Conservation (phyloP, 1,140 invertebrate genomes). For the Drosophila auraria region DNA sequence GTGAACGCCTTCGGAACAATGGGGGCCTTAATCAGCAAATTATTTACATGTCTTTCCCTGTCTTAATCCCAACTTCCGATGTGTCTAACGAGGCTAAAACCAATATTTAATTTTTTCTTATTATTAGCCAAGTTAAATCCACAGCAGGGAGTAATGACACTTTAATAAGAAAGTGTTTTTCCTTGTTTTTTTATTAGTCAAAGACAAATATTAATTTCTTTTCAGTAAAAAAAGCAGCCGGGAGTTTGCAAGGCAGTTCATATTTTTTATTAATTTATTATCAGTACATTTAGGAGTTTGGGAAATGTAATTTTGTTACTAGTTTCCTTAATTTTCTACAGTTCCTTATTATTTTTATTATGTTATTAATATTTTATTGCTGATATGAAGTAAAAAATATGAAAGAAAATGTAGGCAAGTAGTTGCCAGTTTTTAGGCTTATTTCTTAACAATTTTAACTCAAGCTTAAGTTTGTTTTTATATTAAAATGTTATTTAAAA, state of each 20-base stretch:
- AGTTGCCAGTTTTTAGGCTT: too few relatives aligned
- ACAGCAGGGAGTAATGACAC: not conserved
- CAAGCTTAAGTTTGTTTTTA: too few relatives aligned
- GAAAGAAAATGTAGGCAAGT: not conserved
- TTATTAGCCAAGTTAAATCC: not conserved
- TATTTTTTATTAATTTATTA: not conserved
- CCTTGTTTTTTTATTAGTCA: not conserved
- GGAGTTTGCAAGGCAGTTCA: too few relatives aligned
- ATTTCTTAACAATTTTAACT: not conserved
- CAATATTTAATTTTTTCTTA: slow-evolving; percentile 6
- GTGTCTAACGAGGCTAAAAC: not conserved
- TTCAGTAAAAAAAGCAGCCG: too few relatives aligned
- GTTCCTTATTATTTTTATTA: not conserved
- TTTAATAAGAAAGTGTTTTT: slow-evolving; percentile 2
- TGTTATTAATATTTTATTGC: not conserved
- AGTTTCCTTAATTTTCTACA: not conserved
- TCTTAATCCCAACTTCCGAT: slow-evolving; percentile 10
- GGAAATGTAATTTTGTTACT: not conserved
- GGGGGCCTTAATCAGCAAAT: slow-evolving; percentile 25
- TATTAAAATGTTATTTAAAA: too few relatives aligned
- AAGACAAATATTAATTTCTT: not conserved
- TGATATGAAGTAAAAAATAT: too few relatives aligned
- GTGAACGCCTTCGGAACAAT: slow-evolving; percentile 28
- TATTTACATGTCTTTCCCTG: slow-evolving; percentile 6
- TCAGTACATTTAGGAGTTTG: not conserved